Evolutionary conservation across 53 echinoderm and acorn worm species (phyloP), one percentile per base, ranked within the genome.

Genomic region (Henricia sp.): DNA sequence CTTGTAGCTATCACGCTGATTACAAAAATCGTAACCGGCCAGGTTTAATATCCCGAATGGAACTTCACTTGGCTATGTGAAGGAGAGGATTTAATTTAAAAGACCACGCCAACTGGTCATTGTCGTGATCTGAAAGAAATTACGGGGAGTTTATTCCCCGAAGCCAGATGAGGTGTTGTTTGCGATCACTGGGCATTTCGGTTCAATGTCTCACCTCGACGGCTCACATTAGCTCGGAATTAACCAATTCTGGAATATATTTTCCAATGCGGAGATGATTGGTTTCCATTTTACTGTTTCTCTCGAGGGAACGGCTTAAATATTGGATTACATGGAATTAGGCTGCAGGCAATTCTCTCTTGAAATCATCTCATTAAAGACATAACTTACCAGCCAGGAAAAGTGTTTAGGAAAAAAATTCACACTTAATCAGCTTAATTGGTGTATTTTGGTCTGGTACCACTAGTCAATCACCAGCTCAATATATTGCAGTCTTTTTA

Each of bases 91-190:
- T 80, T 80, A 80, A 80, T 80, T 80, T 80, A 80, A 64, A 64
- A 80, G 80, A 80, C 80, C 80, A 80, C 80, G 46, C 80, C 80
- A 80, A 80, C 80, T 64, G 64, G 80, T 80, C 80, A 80, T 80
- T 80, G 80, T 80, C 64, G 63, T 80, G 80, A 80, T 80, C 62
- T 80, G 80, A 80, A 80, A 62, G 80, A 80, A 80, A 80, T 80
- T 80, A 80, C 34, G 44, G 50, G 39, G 80, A 62, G 63, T 35
- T 40, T 44, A 32, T 80, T 64, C 80, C 80, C 80, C 32, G 65
- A 58, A 64, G 80, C 77, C 11, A 48, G 24, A 16, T 3, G 48
- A 65, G 50, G 80, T 80, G 63, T 80, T 32, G 50, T 80, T 27
- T 43, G 80, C 63, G 46, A 57, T 63, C 80, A 63, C 38, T 16